Conservation (phyloP, 2,888 invertebrate species). For the Platypus cylindrus region DNA sequence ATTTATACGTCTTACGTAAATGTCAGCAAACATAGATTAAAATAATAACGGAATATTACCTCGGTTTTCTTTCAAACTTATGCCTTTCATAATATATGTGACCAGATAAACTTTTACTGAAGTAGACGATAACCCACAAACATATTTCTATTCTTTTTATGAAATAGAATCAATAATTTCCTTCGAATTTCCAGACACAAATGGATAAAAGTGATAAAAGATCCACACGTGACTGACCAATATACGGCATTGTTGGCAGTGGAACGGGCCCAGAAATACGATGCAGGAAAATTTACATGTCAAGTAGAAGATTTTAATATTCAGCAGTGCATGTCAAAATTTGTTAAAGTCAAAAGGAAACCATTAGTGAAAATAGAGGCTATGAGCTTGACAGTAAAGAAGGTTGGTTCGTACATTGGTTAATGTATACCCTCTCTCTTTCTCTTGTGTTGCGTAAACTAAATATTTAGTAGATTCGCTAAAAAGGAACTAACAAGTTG, state of each 20-base stretch:
- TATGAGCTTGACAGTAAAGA: slow-evolving; percentile 55
- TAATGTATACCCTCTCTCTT: too few relatives aligned
- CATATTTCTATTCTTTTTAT: too few relatives aligned
- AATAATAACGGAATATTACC: too few relatives aligned
- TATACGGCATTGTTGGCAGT: slow-evolving; percentile 61
- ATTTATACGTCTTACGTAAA: too few relatives aligned
- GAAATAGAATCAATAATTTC: slow-evolving; percentile 4
- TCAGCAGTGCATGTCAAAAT: slow-evolving; percentile 52
- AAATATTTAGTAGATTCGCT: not conserved
- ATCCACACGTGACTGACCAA: slow-evolving; percentile 40
- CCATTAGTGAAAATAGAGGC: slow-evolving; percentile 57
- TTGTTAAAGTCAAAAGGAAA: slow-evolving; percentile 47
- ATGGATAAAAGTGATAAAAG: slow-evolving; percentile 46
- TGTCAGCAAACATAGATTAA: too few relatives aligned
- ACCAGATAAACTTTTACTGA: too few relatives aligned
- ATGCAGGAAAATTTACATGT: slow-evolving; percentile 70
- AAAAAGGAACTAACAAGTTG: too few relatives aligned
- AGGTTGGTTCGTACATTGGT: slow-evolving; percentile 39
- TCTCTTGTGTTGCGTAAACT: not conserved
- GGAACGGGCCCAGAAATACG: slow-evolving; percentile 52
- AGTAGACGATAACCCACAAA: too few relatives aligned
- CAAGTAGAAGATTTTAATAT: slow-evolving; percentile 59
- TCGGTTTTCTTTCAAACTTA: too few relatives aligned
- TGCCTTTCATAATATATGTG: too few relatives aligned
- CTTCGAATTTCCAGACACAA: slow-evolving; percentile 42